Percentiles rank a stretch among this genome's conserved stretches.
Evolutionary conservation across 2,113 vertebrate genomes (phyloP).

Genomic region (Willisornis vidua): DNA sequence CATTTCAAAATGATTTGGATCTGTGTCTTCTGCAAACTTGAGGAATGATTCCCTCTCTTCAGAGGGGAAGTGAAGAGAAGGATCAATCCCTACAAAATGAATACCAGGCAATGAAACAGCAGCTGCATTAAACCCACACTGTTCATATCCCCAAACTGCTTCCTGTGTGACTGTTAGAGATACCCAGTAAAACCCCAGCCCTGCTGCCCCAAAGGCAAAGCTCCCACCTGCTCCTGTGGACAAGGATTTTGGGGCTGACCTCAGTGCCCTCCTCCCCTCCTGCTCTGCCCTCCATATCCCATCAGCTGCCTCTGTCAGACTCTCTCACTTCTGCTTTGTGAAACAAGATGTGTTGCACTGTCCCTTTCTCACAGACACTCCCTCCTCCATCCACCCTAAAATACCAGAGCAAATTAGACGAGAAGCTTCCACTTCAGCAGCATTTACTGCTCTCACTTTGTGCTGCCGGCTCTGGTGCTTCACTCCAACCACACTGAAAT

Average conservation of each 20-base stretch:
- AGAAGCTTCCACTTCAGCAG: background rate
- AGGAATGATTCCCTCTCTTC: background rate
- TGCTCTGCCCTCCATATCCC: background rate
- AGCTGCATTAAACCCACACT: background rate
- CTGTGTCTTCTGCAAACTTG: background rate
- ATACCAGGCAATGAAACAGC: background rate
- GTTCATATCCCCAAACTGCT: background rate
- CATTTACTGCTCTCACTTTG: background rate
- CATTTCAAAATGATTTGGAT: background rate
- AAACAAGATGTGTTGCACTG: background rate
- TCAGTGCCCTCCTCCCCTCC: background rate
- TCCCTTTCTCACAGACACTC: background rate
- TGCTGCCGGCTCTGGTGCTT: fast-evolving
- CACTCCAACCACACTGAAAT: background rate
- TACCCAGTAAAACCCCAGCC: background rate
- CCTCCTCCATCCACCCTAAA: background rate
- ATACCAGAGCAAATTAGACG: background rate
- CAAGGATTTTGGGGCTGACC: background rate
- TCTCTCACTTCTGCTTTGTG: background rate
- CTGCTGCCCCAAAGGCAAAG: background rate
- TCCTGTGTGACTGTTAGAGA: background rate
- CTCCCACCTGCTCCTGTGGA: fast-evolving
- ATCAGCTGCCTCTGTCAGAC: background rate
- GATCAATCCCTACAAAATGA: background rate
- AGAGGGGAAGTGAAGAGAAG: background rate